These are phyloP conservation scores for Scaptomyza caliginosa DNA, from an alignment of 2,888 invertebrate species.

Conservation along the genomic window DNA sequence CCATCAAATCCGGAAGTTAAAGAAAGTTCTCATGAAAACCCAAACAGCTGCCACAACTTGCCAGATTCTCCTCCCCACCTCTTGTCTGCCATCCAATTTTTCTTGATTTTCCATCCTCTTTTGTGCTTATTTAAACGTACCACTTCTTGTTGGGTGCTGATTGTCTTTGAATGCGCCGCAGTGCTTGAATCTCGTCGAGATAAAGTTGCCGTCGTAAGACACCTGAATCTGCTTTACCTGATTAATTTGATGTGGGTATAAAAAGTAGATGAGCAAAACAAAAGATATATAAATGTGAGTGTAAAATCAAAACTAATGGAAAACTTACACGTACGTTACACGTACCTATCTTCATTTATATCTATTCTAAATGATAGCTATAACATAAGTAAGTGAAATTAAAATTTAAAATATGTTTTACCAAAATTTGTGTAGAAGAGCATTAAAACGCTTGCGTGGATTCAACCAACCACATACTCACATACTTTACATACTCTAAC, in stretches of 20 bases:
- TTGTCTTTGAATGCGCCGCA: constrained; percentile 37
- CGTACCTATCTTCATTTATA: no score
- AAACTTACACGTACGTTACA: no score
- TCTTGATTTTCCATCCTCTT: not conserved
- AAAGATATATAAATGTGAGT: no score
- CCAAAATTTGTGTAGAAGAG: no score
- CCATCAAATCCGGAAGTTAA: constrained; percentile 48
- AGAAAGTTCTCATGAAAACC: constrained; percentile 52
- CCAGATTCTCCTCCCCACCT: not conserved
- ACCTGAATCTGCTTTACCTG: constrained; percentile 11
- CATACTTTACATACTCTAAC: not conserved
- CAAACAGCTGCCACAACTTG: constrained; percentile 45
- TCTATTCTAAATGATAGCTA: no score
- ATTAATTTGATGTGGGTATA: constrained; percentile 10
- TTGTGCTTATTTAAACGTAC: not conserved
- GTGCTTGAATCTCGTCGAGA: not conserved
- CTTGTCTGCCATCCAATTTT: not conserved
- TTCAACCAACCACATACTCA: constrained; percentile 7
- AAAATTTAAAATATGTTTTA: no score
- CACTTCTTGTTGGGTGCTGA: constrained; percentile 26
- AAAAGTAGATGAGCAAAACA: not conserved
- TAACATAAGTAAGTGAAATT: no score
- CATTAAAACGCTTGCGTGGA: constrained; percentile 19
- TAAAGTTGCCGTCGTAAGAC: constrained; percentile 1
- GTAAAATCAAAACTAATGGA: no score